Evolutionary conservation across 1,140 invertebrate species (phyloP).

Genomic region (Trachymyrmex cornetzi): DNA sequence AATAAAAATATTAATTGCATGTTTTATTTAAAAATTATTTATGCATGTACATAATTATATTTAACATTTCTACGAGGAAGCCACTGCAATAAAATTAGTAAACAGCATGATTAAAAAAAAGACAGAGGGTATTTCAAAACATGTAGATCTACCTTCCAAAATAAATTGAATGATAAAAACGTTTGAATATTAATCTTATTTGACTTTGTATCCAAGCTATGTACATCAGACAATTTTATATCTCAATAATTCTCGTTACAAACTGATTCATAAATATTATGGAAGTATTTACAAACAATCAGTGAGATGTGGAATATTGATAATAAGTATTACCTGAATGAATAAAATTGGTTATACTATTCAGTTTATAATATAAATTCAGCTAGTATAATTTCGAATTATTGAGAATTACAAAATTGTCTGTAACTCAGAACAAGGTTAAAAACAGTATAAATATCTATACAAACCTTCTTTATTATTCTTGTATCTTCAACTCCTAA

Average conservation of each 20-base stretch:
- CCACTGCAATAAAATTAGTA: not conserved
- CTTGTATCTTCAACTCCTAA: not conserved
- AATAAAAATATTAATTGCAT: not conserved
- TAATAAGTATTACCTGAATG: not conserved
- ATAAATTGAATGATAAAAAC: not conserved
- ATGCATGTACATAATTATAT: not conserved
- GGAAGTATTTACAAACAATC: not conserved
- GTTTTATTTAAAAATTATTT: not conserved
- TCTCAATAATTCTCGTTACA: not conserved
- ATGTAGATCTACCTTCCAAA: not conserved
- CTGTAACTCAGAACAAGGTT: not conserved
- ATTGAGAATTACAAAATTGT: not conserved
- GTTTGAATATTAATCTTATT: not conserved
- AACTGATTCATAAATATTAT: not conserved
- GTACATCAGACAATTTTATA: not conserved
- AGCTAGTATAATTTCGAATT: not conserved
- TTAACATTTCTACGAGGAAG: not conserved
- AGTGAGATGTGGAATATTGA: not conserved
- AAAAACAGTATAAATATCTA: not conserved
- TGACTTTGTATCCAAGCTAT: not conserved
- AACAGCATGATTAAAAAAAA: not conserved
- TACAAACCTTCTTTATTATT: not conserved
- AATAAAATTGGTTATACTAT: not conserved
- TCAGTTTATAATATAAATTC: not conserved
- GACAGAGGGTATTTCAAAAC: not conserved